These are phyloP conservation scores for Esox lucius DNA, from an alignment of 2,797 vertebrate genomes.

Conservation along the genomic window DNA sequence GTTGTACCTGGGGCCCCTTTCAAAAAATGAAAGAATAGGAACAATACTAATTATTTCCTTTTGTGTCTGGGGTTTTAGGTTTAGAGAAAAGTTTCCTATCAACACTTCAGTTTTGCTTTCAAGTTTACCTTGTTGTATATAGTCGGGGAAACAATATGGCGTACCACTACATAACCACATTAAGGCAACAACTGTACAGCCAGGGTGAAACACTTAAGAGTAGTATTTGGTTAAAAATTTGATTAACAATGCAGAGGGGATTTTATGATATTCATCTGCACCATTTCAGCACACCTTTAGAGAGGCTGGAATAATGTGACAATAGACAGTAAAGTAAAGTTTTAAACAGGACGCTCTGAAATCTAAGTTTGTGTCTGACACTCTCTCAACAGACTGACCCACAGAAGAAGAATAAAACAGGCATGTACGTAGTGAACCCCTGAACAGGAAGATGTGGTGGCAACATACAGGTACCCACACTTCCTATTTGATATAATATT, in stretches of 20 bases:
- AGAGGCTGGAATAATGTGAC: neutral
- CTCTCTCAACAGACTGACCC: slow-evolving; percentile 33
- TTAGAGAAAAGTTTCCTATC: neutral
- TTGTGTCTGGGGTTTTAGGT: neutral
- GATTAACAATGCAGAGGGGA: neutral
- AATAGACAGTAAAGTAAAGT: neutral
- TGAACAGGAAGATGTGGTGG: slow-evolving; percentile 22
- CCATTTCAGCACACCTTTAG: neutral
- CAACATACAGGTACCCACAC: slow-evolving; percentile 20
- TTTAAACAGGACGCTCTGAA: neutral
- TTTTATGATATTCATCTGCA: neutral
- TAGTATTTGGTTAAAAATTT: slow-evolving; percentile 1
- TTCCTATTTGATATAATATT: neutral
- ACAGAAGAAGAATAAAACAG: slow-evolving; percentile 38
- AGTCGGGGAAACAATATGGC: neutral
- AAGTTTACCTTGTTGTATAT: neutral
- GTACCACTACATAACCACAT: neutral
- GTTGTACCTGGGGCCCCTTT: neutral
- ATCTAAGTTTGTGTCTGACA: neutral
- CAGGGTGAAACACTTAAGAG: neutral
- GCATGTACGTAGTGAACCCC: slow-evolving; percentile 52
- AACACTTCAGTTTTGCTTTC: neutral
- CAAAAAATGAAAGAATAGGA: neutral
- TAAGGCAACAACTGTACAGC: neutral
- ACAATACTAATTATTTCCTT: slow-evolving; percentile 1